phyloP scores from a whole-genome alignment of 2,797 vertebrate genomes.

The Myotis myotis region DNA sequence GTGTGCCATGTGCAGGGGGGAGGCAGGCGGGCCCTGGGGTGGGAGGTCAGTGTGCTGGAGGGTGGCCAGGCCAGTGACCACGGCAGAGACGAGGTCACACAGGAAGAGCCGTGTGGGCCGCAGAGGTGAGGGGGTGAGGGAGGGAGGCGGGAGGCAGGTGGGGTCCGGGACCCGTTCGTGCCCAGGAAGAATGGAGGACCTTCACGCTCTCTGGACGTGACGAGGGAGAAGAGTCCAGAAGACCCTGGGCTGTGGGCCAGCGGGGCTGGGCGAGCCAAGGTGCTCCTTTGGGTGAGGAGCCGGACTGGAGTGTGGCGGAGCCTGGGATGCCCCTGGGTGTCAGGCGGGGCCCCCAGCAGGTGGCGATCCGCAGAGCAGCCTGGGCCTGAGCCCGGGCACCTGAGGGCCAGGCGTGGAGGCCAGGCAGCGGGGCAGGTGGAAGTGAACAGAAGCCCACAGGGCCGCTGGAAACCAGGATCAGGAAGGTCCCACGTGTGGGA shows the following conservation, averaged over 20 bases:
- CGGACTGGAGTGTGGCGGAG: rapidly evolving
- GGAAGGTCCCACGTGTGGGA: neutral
- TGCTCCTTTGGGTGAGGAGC: no score
- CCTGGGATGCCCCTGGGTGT: neutral
- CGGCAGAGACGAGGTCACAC: neutral
- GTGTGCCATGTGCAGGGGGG: rapidly evolving
- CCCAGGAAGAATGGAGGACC: neutral
- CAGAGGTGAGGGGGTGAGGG: neutral
- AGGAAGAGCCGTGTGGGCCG: neutral
- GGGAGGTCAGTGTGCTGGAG: no score
- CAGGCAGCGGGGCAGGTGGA: neutral
- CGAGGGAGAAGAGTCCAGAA: neutral
- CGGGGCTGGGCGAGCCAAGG: rapidly evolving
- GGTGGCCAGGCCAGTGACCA: no score
- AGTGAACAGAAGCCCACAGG: rapidly evolving
- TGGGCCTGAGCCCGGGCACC: neutral
- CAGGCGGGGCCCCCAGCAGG: neutral
- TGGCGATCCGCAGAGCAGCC: neutral
- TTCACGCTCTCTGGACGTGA: rapidly evolving
- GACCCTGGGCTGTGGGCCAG: neutral
- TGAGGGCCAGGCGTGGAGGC: no score
- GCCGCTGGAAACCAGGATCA: rapidly evolving
- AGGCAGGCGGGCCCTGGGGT: no score
- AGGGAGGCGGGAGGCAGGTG: neutral
- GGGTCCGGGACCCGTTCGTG: neutral